Evolutionary conservation across 2,888 invertebrate genomes (phyloP).

Genomic region (Phaedon cochleariae): DNA sequence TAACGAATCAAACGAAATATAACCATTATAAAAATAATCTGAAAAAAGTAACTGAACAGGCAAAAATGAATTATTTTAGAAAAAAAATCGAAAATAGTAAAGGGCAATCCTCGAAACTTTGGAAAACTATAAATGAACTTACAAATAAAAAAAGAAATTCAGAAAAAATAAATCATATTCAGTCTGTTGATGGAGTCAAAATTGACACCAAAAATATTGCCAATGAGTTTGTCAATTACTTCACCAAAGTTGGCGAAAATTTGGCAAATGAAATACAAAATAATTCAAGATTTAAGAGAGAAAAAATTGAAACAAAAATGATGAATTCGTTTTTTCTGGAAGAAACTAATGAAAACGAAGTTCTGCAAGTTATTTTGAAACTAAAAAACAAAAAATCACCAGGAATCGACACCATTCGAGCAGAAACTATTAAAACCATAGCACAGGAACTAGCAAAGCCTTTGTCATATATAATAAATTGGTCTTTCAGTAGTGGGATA

Average conservation of each 20-base stretch:
- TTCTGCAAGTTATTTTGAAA: not conserved
- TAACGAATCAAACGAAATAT: not conserved
- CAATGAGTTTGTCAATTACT: not conserved
- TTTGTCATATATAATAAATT: slow-evolving; percentile 1
- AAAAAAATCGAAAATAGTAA: not conserved
- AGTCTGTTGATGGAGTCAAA: not conserved
- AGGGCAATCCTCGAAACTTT: not conserved
- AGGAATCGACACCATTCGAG: not conserved
- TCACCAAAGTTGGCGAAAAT: not conserved
- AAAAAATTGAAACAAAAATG: not conserved
- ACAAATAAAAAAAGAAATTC: not conserved
- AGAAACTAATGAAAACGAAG: not conserved
- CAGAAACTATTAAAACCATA: not conserved
- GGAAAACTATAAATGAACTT: slow-evolving; percentile 2
- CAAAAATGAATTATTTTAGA: not conserved
- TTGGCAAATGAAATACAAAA: not conserved
- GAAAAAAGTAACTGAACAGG: not conserved
- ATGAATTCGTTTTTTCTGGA: slow-evolving; percentile 5
- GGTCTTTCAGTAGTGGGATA: slow-evolving; percentile 5
- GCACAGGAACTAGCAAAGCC: not conserved
- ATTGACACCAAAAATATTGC: not conserved
- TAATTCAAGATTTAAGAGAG: not conserved
- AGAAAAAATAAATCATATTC: not conserved
- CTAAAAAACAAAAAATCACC: slow-evolving; percentile 8
- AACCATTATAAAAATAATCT: slow-evolving; percentile 4